These are phyloP conservation scores for Abrostola triplasia DNA, from an alignment of 2,888 invertebrate genomes.

Conservation along the genomic window DNA sequence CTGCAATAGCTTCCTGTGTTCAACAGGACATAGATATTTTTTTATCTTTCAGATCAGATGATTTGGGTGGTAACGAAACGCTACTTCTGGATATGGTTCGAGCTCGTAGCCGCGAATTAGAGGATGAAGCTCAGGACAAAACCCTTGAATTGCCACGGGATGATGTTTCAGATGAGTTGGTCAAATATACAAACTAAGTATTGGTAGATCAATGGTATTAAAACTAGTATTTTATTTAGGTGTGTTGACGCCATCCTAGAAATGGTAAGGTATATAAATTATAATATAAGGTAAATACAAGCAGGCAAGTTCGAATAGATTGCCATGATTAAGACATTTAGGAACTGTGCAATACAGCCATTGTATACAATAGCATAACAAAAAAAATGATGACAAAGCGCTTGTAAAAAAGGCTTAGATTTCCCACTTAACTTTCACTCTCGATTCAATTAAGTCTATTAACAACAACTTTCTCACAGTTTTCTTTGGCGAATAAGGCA, in stretches of 20 bases:
- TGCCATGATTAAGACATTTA: conserved; percentile 23
- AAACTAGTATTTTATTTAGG: neutral
- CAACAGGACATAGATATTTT: neutral
- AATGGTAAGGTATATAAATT: too few species aligned
- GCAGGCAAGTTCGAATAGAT: neutral
- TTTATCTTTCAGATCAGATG: conserved; percentile 42
- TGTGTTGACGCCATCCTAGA: neutral
- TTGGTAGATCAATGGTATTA: too few species aligned
- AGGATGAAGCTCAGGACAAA: conserved; percentile 70
- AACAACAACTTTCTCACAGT: conserved; percentile 76
- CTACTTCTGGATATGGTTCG: conserved; percentile 79
- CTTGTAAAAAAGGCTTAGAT: conserved; percentile 58
- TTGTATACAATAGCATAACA: conserved; percentile 38
- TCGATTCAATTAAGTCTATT: conserved; percentile 73
- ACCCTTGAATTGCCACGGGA: conserved; percentile 68
- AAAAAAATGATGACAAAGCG: conserved; percentile 60
- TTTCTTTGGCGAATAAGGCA: conserved; percentile 56
- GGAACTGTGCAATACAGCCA: conserved; percentile 21
- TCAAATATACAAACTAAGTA: conserved; percentile 21
- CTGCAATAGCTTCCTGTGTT: neutral
- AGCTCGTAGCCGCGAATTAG: conserved; percentile 69
- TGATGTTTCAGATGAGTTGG: conserved; percentile 71
- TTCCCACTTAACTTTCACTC: conserved; percentile 79
- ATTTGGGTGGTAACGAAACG: conserved; percentile 72
- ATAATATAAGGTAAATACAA: too few species aligned